These are phyloP conservation scores for Callinectes sapidus DNA, from an alignment of 2,888 invertebrate genomes.

Conservation along the genomic window DNA sequence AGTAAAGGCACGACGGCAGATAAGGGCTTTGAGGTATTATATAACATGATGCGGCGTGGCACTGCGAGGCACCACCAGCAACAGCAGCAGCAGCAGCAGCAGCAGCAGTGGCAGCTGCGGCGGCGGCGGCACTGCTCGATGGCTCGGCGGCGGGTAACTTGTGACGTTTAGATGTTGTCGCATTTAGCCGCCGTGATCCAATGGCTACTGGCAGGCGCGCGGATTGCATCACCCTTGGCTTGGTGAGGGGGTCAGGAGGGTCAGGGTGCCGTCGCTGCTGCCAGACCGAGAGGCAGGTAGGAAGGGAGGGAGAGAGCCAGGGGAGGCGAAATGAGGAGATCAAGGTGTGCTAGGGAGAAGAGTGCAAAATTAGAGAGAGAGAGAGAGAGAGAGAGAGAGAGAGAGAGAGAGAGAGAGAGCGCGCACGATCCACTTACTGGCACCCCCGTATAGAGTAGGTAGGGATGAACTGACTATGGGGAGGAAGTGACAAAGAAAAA, in stretches of 20 bases:
- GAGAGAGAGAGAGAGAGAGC: constrained; percentile 34
- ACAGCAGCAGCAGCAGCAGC: neutral
- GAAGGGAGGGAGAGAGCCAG: neutral
- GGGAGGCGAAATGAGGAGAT: neutral
- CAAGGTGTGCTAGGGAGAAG: neutral
- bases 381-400: constrained; percentile 27
- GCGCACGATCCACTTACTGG: neutral
- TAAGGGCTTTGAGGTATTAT: neutral
- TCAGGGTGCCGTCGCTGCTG: neutral
- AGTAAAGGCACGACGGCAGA: constrained; percentile 2
- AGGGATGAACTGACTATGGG: neutral
- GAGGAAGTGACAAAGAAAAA: neutral
- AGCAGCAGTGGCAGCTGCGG: neutral
- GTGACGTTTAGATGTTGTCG: neutral
- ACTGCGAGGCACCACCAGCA: neutral
- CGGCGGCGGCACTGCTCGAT: neutral
- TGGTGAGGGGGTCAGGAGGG: constrained; percentile 34
- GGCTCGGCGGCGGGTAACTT: neutral
- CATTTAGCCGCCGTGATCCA: neutral
- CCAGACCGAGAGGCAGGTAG: neutral
- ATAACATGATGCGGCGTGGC: neutral
- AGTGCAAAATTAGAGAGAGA: constrained; percentile 21
- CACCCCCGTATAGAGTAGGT: neutral
- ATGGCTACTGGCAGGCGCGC: constrained; percentile 26
- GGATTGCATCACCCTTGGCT: constrained; percentile 30